Conservation (phyloP, 2,888 invertebrate genomes). For the Fragum sueziense region DNA sequence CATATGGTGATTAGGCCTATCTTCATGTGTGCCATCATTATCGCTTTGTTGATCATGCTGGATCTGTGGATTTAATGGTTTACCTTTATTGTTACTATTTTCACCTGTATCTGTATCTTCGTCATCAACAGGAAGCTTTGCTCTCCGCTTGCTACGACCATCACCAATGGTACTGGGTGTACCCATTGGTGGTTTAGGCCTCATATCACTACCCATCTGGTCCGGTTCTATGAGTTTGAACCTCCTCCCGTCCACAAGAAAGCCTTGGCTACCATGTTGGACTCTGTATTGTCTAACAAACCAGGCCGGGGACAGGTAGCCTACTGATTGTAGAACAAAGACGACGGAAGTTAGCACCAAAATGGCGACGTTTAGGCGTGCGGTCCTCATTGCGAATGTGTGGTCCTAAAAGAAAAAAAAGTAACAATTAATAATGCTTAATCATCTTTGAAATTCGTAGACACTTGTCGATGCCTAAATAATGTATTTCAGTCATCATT, state of each 20-base stretch:
- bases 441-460: too few relatives aligned
- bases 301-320: conserved; percentile 51
- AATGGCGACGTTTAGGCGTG: conserved; percentile 27
- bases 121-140: neutral
- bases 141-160: neutral
- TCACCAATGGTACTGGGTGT: neutral
- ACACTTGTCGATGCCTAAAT: too few relatives aligned
- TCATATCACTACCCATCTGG: neutral
- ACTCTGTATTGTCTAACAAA: conserved; percentile 27
- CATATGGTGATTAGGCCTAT: too few relatives aligned
- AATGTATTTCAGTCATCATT: too few relatives aligned
- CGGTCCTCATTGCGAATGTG: conserved; percentile 26
- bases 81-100: too few relatives aligned
- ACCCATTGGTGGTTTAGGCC: neutral
- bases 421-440: too few relatives aligned
- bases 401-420: too few relatives aligned
- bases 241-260: neutral
- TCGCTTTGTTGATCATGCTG: too few relatives aligned
- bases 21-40: too few relatives aligned
- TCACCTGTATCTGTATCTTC: neutral
- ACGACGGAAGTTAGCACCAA: conserved; percentile 20
- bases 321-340: conserved; percentile 39
- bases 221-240: neutral
- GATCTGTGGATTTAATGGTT: too few relatives aligned
- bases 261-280: neutral